Percentiles rank a stretch among this genome's conserved stretches.
phyloP scores from a whole-genome alignment of 2,113 vertebrate genomes.

The Microtus montanus region DNA sequence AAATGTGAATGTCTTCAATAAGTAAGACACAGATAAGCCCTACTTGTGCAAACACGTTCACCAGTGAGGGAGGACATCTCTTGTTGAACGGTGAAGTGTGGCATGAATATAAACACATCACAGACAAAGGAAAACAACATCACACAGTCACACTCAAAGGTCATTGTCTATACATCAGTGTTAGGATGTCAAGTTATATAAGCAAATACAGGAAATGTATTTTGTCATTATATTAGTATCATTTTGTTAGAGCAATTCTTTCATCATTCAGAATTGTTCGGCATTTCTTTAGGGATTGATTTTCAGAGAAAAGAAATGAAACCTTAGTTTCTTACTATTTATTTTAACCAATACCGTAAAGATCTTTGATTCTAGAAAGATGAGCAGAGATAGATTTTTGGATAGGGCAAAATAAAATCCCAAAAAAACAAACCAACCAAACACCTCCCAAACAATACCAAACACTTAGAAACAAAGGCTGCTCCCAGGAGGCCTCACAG shows the following conservation, averaged over 20 bases:
- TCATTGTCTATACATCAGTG: not conserved
- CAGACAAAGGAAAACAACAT: not conserved
- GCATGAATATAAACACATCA: not conserved
- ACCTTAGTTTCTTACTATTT: not conserved
- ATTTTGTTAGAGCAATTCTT: not conserved
- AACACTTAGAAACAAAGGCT: constrained; percentile 40
- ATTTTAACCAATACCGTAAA: not conserved
- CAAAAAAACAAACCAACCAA: not conserved
- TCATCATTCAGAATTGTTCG: constrained; percentile 12
- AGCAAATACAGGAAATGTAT: not conserved
- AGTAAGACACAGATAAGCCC: not conserved
- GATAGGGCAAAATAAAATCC: not conserved
- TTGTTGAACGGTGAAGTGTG: not conserved
- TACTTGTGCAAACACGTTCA: not conserved
- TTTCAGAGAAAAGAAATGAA: constrained; percentile 51
- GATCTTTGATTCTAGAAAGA: constrained; percentile 49
- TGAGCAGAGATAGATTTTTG: not conserved
- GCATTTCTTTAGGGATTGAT: not conserved
- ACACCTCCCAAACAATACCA: not conserved
- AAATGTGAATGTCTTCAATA: not conserved
- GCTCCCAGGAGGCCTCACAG: constrained; percentile 7
- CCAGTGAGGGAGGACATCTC: not conserved
- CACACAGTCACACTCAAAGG: too few species aligned
- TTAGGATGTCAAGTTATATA: not conserved
- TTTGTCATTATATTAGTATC: not conserved